These are phyloP conservation scores for Fissipunctia ypsillon DNA, from an alignment of 2,888 invertebrate species.

Conservation along the genomic window DNA sequence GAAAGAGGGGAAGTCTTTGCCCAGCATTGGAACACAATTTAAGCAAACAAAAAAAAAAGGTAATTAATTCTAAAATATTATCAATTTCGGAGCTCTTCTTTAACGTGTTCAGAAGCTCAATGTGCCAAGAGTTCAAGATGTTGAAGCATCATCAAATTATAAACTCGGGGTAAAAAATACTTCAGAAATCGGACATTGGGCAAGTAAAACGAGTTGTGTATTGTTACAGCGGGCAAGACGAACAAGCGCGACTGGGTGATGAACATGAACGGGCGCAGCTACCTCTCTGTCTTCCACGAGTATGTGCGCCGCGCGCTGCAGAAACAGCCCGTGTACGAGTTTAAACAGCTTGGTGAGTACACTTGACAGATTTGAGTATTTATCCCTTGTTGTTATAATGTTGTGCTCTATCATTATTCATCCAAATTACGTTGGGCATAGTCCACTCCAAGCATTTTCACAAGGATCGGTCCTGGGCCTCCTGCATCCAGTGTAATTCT, in stretches of 20 bases:
- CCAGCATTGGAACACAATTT: background rate
- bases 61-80: background rate
- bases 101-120: background rate
- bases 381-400: no score
- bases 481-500: no score
- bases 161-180: no score
- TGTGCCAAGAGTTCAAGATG: background rate
- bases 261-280: constrained; percentile 99
- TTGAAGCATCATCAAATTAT: background rate
- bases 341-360: constrained; percentile 95
- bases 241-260: constrained; percentile 97
- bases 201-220: background rate
- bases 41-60: background rate
- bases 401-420: no score
- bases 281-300: constrained; percentile 98
- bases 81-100: background rate
- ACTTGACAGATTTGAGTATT: no score
- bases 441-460: no score
- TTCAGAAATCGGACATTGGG: background rate
- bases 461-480: no score
- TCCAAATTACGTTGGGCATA: no score
- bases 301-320: constrained; percentile 98
- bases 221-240: constrained; percentile 73
- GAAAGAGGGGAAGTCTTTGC: background rate
- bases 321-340: constrained; percentile 98